Percentiles rank a stretch among this genome's conserved stretches.
These are phyloP conservation scores for Nothocercus julius DNA, from an alignment of 2,113 vertebrate genomes.

Conservation along the genomic window DNA sequence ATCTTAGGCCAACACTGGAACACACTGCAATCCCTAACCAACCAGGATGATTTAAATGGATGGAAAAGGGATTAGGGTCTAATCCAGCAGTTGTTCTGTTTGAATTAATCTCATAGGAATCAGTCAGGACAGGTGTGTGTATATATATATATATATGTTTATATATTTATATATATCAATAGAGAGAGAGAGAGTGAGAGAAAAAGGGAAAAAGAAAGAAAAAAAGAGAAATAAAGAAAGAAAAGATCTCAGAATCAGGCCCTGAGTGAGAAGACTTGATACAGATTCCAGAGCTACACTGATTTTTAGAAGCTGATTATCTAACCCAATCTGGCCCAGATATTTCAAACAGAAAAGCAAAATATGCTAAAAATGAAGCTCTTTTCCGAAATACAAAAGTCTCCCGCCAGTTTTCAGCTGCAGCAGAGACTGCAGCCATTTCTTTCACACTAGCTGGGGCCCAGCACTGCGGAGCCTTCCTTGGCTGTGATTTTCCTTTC, in stretches of 20 bases:
- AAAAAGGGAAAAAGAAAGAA: not conserved
- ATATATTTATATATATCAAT: too few relatives aligned
- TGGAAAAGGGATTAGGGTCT: slow-evolving; percentile 55
- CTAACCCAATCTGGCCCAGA: not conserved
- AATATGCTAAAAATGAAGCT: not conserved
- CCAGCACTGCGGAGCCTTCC: not conserved
- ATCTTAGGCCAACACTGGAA: not conserved
- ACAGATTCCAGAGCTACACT: not conserved
- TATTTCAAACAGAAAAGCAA: not conserved
- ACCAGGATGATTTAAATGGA: slow-evolving; percentile 51
- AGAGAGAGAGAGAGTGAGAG: not conserved
- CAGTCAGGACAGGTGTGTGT: not conserved
- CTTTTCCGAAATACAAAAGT: not conserved
- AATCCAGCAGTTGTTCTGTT: slow-evolving; percentile 49
- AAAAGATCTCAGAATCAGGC: not conserved
- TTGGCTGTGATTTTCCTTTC: slow-evolving; percentile 66
- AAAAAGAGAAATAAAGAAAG: not conserved
- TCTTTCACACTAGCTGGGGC: not conserved
- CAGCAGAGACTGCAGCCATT: not conserved
- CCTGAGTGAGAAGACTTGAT: not conserved
- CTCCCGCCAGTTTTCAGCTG: not conserved
- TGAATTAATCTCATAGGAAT: slow-evolving; percentile 47
- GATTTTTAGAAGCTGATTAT: not conserved
- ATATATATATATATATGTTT: too few relatives aligned
- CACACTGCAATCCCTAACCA: not conserved